A percentile compares a stretch with the other conserved stretches of the same genome.
Conservation (phyloP, 2,113 vertebrate species). For the Oophaga pumilio region DNA sequence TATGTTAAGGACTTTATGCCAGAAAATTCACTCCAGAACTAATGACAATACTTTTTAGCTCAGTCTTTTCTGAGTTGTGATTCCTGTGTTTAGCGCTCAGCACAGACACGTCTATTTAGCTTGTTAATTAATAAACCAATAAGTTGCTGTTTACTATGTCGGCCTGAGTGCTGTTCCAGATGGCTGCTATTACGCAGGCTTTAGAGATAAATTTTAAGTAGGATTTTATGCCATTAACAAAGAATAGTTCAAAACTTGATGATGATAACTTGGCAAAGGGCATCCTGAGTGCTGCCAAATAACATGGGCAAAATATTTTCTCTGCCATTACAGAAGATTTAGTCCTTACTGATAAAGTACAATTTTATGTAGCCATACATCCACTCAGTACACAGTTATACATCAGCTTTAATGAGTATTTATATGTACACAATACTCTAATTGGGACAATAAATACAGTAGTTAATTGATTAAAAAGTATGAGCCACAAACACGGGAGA, state of each 20-base stretch:
- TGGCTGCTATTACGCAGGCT: conserved; percentile 12
- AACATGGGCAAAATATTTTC: background rate
- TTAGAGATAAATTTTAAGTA: conserved; percentile 19
- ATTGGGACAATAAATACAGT: too few species aligned
- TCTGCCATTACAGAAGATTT: too few species aligned
- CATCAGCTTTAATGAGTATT: too few species aligned
- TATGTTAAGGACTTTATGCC: background rate
- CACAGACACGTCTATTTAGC: background rate
- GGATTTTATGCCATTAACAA: conserved; percentile 11
- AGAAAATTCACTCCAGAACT: background rate
- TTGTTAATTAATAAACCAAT: conserved; percentile 24
- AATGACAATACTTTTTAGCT: background rate
- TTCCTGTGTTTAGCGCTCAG: background rate
- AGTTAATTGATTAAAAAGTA: too few species aligned
- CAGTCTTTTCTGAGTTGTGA: background rate
- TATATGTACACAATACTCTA: too few species aligned
- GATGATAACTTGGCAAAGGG: background rate
- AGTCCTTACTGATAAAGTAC: too few species aligned
- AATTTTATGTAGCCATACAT: too few species aligned
- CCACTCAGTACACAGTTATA: too few species aligned
- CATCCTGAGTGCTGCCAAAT: background rate
- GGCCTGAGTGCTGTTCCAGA: conserved; percentile 25
- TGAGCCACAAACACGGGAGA: too few species aligned
- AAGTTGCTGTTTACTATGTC: background rate
- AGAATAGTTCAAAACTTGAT: background rate